These are phyloP conservation scores for Vulpes vulpes DNA, from an alignment of 2,113 vertebrate species.

Conservation along the genomic window DNA sequence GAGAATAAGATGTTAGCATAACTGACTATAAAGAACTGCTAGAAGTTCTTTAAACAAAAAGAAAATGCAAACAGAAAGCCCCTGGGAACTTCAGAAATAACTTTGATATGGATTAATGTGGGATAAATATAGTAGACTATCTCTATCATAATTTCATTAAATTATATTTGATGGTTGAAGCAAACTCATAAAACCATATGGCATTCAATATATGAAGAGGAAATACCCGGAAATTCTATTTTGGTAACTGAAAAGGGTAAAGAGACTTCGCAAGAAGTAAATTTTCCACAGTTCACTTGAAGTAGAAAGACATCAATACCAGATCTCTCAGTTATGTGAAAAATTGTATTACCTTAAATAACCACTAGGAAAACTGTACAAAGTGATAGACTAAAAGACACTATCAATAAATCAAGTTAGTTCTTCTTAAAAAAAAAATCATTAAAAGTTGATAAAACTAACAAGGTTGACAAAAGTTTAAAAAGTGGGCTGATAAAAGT, in stretches of 20 bases:
- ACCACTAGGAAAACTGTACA: slow-evolving; percentile 13
- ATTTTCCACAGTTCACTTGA: not conserved
- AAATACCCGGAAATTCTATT: not conserved
- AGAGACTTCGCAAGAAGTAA: not conserved
- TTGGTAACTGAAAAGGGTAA: not conserved
- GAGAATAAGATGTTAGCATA: not conserved
- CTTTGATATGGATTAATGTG: not conserved
- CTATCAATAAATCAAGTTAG: not conserved
- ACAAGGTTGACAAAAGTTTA: not conserved
- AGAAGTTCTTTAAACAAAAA: not conserved
- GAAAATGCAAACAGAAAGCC: not conserved
- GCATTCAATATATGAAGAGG: not conserved
- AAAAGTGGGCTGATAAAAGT: not conserved
- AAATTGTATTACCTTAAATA: not conserved
- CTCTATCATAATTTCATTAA: not conserved
- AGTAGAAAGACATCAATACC: not conserved
- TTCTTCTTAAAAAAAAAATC: not conserved
- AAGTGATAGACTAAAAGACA: not conserved
- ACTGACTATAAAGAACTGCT: not conserved
- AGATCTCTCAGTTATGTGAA: not conserved
- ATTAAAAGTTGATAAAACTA: slow-evolving; percentile 22
- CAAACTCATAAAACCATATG: not conserved
- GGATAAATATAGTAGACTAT: not conserved
- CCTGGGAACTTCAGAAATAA: not conserved
- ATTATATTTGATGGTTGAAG: not conserved